These are phyloP conservation scores for Crotalus viridis DNA, from an alignment of 2,113 vertebrate species.

Conservation along the genomic window DNA sequence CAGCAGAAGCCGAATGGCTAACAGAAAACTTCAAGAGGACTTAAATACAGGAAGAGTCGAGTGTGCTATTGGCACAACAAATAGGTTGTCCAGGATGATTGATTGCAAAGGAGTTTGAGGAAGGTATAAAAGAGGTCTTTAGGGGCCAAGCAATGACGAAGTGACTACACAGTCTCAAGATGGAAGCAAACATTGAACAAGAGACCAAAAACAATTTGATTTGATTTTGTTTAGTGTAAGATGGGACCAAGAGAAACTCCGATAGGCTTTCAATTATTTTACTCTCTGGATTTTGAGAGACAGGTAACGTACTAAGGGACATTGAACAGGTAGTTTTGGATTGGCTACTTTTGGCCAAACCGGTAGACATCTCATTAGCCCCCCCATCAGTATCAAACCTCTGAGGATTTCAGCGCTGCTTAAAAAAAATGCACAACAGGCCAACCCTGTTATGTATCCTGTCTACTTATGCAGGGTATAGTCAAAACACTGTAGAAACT, in stretches of 20 bases:
- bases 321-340: neutral
- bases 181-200: neutral
- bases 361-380: slow-evolving; percentile 23
- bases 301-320: neutral
- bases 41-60: neutral
- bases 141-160: neutral
- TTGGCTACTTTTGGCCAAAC: neutral
- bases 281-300: neutral
- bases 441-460: neutral
- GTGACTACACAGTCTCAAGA: neutral
- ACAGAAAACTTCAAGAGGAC: neutral
- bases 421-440: slow-evolving; percentile 36
- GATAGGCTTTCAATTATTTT: neutral
- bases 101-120: neutral
- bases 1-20: neutral
- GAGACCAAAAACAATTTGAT: neutral
- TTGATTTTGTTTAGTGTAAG: neutral
- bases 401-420: slow-evolving; percentile 58
- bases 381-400: slow-evolving; percentile 42
- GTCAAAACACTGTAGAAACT: neutral
- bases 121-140: neutral
- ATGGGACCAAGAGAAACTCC: neutral
- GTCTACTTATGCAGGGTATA: neutral
- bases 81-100: neutral
- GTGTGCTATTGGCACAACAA: neutral